Percentiles rank a stretch among this genome's conserved stretches.
These are phyloP conservation scores for Cantharis flavilabris DNA, from an alignment of 2,888 invertebrate species.

Conservation along the genomic window DNA sequence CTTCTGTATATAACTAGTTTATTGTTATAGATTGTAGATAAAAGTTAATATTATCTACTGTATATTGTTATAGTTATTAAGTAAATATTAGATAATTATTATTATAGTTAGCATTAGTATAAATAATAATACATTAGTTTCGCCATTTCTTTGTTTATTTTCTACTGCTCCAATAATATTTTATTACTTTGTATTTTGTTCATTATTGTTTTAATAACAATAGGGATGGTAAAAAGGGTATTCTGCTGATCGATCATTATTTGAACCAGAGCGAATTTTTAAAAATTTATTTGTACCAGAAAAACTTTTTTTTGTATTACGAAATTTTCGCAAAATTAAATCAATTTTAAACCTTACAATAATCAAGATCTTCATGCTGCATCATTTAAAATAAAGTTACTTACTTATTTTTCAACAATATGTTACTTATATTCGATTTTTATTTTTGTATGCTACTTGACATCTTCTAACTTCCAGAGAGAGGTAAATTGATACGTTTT, in stretches of 20 bases:
- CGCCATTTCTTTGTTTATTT: no score
- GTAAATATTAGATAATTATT: no score
- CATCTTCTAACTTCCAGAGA: conserved; percentile 48
- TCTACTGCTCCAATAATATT: no score
- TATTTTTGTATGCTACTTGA: conserved; percentile 34
- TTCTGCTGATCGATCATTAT: not conserved
- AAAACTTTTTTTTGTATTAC: not conserved
- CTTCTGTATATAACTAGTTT: no score
- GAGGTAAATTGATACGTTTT: conserved; percentile 45
- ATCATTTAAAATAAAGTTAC: not conserved
- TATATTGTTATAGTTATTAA: no score
- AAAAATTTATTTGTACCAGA: not conserved
- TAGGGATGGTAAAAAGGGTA: no score
- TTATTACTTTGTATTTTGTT: no score
- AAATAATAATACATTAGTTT: no score
- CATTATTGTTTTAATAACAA: no score
- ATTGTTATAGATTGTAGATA: no score
- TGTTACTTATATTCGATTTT: conserved; percentile 21
- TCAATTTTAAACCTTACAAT: not conserved
- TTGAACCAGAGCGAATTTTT: not conserved
- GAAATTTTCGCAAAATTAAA: not conserved
- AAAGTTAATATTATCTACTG: no score
- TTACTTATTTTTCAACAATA: conserved; percentile 20
- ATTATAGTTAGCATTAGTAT: no score
- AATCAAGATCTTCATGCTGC: not conserved